Conservation (phyloP, 2,113 vertebrate species). For the Lates calcarifer region DNA sequence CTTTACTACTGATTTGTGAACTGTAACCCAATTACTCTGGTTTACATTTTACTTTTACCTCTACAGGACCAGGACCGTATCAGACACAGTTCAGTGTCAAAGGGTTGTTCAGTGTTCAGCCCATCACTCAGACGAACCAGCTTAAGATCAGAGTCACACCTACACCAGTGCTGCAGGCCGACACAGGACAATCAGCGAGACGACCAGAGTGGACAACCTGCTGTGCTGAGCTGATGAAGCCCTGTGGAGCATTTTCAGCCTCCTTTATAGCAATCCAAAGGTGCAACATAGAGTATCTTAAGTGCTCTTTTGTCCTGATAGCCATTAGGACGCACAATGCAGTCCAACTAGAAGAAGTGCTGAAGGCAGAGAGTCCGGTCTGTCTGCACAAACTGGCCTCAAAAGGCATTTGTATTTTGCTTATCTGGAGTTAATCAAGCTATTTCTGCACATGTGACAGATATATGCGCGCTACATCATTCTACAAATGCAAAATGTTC, state of each 20-base stretch:
- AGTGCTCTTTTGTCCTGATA: background rate
- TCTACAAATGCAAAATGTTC: background rate
- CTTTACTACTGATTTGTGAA: too few relatives aligned
- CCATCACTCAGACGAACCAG: too few relatives aligned
- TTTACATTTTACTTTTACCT: background rate
- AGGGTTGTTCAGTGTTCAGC: background rate
- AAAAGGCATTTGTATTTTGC: background rate
- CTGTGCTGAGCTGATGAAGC: constrained; percentile 4
- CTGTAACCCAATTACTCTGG: too few relatives aligned
- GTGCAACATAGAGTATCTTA: background rate
- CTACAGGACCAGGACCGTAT: background rate
- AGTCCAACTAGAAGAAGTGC: background rate
- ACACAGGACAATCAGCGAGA: background rate
- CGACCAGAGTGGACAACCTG: background rate
- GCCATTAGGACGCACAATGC: background rate
- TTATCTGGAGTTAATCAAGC: background rate
- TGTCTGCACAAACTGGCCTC: background rate
- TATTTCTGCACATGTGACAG: too few relatives aligned
- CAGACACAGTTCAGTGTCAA: background rate
- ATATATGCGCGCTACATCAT: background rate
- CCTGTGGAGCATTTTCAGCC: background rate
- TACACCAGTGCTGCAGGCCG: background rate
- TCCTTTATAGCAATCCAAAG: background rate
- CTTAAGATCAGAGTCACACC: background rate
- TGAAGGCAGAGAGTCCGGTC: background rate